Evolutionary conservation across 1,140 invertebrate species (phyloP).

Genomic region (Bombus ignitus): DNA sequence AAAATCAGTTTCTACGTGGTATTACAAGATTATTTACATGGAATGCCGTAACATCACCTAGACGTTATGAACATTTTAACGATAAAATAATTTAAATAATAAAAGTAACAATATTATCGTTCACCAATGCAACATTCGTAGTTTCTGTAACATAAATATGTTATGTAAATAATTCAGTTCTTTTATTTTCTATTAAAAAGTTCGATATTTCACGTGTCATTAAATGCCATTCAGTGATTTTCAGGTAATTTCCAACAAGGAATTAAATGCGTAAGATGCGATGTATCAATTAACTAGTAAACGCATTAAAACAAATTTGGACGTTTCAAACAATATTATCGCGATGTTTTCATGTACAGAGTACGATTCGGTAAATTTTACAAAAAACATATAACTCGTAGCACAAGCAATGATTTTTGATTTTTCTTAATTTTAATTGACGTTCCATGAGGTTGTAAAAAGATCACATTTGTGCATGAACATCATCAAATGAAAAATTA

Average conservation of each 20-base stretch:
- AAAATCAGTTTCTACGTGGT: background rate
- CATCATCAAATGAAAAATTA: slow-evolving; percentile 21
- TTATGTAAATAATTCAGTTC: background rate
- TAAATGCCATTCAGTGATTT: background rate
- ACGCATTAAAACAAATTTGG: background rate
- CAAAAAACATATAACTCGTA: background rate
- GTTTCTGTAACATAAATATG: too few species aligned
- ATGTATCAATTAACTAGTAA: background rate
- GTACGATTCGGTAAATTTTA: background rate
- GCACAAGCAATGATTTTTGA: background rate
- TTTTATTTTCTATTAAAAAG: background rate
- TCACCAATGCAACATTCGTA: background rate
- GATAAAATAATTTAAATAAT: slow-evolving; percentile 1
- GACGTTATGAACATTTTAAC: background rate
- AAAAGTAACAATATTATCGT: background rate
- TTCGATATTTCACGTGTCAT: background rate
- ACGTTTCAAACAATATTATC: background rate
- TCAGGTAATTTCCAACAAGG: background rate
- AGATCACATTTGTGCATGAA: background rate
- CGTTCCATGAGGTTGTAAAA: background rate
- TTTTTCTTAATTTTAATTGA: slow-evolving; percentile 1
- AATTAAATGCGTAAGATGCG: slow-evolving; percentile 15
- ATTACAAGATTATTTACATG: slow-evolving; percentile 30
- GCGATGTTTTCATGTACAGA: background rate
- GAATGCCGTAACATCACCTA: slow-evolving; percentile 5